These are phyloP conservation scores for Clepsis dumicolana DNA, from an alignment of 2,888 invertebrate species.

Conservation along the genomic window DNA sequence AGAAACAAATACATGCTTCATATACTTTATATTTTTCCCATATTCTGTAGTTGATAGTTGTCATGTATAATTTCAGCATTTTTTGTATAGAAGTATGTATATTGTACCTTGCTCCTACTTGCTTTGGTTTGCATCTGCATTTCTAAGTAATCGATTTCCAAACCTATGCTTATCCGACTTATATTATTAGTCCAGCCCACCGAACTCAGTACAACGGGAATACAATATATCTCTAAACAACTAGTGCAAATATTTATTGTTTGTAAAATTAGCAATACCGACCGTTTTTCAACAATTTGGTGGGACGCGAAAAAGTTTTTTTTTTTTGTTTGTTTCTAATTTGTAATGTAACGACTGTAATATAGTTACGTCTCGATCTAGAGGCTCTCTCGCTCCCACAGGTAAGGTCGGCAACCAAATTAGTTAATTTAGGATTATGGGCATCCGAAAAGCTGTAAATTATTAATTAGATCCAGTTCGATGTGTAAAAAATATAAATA, in stretches of 20 bases:
- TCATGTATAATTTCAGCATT: constrained; percentile 57
- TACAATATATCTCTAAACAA: neutral
- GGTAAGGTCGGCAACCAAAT: constrained; percentile 22
- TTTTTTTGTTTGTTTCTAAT: neutral
- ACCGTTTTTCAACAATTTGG: constrained; percentile 14
- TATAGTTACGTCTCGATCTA: constrained; percentile 12
- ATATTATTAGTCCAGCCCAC: constrained; percentile 34
- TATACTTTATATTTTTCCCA: neutral
- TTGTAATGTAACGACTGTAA: constrained; percentile 17
- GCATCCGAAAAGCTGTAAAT: constrained; percentile 30
- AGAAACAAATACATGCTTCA: neutral
- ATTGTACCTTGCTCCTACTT: constrained; percentile 59
- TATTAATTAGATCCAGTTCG: constrained; percentile 5
- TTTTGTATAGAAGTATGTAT: constrained; percentile 62
- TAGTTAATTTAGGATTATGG: constrained; percentile 11
- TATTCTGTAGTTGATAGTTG: neutral
- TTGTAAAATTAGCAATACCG: constrained; percentile 15
- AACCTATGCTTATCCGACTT: neutral
- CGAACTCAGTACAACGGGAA: constrained; percentile 23
- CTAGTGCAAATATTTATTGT: constrained; percentile 28
- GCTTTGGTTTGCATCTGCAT: constrained; percentile 29
- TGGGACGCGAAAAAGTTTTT: constrained; percentile 2
- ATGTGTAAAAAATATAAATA: constrained; percentile 32
- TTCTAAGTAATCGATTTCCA: constrained; percentile 5
- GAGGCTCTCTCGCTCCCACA: constrained; percentile 11